phyloP scores from a whole-genome alignment of 1,140 invertebrate genomes.

The Eurosta solidaginis region DNA sequence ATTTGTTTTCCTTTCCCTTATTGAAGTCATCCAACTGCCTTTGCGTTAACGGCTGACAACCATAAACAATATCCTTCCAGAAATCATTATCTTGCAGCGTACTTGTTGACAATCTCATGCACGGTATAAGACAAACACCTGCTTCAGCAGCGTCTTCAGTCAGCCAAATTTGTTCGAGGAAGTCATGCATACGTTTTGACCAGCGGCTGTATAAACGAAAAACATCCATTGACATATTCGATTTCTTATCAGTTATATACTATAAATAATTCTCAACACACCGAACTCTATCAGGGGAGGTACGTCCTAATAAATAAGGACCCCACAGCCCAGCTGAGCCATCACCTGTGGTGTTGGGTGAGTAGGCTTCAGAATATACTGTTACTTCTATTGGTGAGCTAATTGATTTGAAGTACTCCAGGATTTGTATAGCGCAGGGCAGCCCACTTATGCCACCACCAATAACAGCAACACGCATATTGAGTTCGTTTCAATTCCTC shows the following conservation, averaged over 20 bases:
- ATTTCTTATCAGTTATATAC: not conserved
- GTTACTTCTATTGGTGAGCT: conserved; percentile 61
- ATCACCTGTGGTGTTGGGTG: conserved; percentile 77
- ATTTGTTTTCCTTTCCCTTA: conserved; percentile 60
- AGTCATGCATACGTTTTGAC: conserved; percentile 67
- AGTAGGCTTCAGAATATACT: conserved; percentile 69
- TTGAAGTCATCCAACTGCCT: conserved; percentile 63
- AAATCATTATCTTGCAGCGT: conserved; percentile 42
- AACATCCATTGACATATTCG: no score
- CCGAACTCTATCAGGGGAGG: conserved; percentile 64
- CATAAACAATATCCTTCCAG: conserved; percentile 67
- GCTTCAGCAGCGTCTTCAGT: conserved; percentile 63
- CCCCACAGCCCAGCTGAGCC: conserved; percentile 77
- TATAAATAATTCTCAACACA: conserved; percentile 52
- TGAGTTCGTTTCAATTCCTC: not conserved
- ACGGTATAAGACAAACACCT: conserved; percentile 67
- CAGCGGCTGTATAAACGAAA: conserved; percentile 65
- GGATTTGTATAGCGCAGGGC: conserved; percentile 55
- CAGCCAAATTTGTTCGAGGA: conserved; percentile 68
- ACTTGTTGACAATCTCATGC: conserved; percentile 61
- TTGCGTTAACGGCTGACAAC: conserved; percentile 61
- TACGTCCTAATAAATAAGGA: conserved; percentile 70
- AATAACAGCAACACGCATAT: conserved; percentile 48
- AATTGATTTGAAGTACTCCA: conserved; percentile 43
- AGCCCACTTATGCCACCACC: conserved; percentile 58